Evolutionary conservation across 2,113 vertebrate genomes (phyloP).

Genomic region (Gymnobelideus leadbeateri): DNA sequence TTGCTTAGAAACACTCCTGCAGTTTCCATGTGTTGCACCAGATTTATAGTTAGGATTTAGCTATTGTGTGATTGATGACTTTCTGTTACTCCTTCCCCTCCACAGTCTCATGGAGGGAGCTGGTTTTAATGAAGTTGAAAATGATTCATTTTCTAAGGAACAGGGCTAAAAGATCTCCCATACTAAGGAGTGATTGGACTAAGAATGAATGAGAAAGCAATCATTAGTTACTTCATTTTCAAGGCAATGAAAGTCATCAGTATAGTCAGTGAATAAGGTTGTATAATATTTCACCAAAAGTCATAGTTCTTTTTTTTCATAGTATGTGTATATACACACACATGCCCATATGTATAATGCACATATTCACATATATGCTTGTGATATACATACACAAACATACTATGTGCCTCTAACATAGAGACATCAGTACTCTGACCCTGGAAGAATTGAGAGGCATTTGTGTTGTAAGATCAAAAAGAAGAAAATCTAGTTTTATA

Average conservation of each 20-base stretch:
- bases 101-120: constrained; percentile 70
- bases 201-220: constrained; percentile 79
- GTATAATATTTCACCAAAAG: constrained; percentile 60
- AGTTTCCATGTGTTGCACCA: constrained; percentile 77
- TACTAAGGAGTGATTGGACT: constrained; percentile 65
- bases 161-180: constrained; percentile 67
- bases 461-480: constrained; percentile 68
- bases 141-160: constrained; percentile 78
- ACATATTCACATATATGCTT: not conserved
- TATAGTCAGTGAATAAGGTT: constrained; percentile 64
- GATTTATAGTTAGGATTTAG: constrained; percentile 84
- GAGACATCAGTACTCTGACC: constrained; percentile 63
- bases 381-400: not conserved
- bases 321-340: not conserved
- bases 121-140: constrained; percentile 83
- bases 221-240: constrained; percentile 77
- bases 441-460: constrained; percentile 66
- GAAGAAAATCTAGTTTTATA: constrained; percentile 68
- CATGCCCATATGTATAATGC: not conserved
- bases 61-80: constrained; percentile 84
- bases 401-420: constrained; percentile 48
- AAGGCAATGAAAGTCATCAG: constrained; percentile 75
- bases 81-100: constrained; percentile 78
- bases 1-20: constrained; percentile 82
- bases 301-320: constrained; percentile 35